Evolutionary conservation across 2,797 vertebrate genomes (phyloP).

Genomic region (Ispidina picta): DNA sequence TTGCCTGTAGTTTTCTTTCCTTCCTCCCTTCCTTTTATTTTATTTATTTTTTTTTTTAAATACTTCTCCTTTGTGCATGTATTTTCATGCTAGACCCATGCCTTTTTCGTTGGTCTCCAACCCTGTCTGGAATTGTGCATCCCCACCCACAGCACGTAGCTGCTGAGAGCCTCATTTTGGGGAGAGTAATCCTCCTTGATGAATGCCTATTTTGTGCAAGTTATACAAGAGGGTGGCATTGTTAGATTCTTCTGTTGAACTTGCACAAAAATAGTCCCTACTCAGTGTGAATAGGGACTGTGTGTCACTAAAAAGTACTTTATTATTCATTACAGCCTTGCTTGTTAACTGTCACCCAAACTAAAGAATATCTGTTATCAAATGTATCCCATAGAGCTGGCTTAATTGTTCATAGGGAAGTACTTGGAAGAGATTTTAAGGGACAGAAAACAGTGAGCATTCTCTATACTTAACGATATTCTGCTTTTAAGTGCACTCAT

Average conservation of each 20-base stretch:
- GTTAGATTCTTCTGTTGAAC: slow-evolving; percentile 72
- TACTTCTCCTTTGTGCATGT: slow-evolving; percentile 52
- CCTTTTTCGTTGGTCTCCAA: slow-evolving; percentile 74
- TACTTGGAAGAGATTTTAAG: slow-evolving; percentile 72
- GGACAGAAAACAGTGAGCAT: slow-evolving; percentile 69
- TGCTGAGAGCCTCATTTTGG: slow-evolving; percentile 65
- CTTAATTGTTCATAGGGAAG: slow-evolving; percentile 71
- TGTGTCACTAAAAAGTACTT: slow-evolving; percentile 71
- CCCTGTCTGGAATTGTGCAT: slow-evolving; percentile 74
- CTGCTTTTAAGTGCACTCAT: slow-evolving; percentile 72
- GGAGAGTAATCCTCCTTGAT: slow-evolving; percentile 69
- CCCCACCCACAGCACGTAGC: slow-evolving; percentile 73
- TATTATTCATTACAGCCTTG: slow-evolving; percentile 72
- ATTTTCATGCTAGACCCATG: slow-evolving; percentile 66
- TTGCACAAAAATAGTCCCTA: slow-evolving; percentile 76
- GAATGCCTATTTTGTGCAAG: slow-evolving; percentile 80
- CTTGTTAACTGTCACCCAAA: slow-evolving; percentile 69
- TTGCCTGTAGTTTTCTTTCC: neutral
- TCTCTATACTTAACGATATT: slow-evolving; percentile 72
- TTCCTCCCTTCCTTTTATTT: rapidly evolving
- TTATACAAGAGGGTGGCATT: slow-evolving; percentile 76
- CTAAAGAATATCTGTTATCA: slow-evolving; percentile 75
- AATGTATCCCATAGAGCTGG: slow-evolving; percentile 68
- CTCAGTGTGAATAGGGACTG: slow-evolving; percentile 70
- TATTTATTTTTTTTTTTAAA: rapidly evolving